Evolutionary conservation across 2,888 invertebrate genomes (phyloP), one percentile per base, ranked within the genome.

Genomic region (Glomeris marginata): DNA sequence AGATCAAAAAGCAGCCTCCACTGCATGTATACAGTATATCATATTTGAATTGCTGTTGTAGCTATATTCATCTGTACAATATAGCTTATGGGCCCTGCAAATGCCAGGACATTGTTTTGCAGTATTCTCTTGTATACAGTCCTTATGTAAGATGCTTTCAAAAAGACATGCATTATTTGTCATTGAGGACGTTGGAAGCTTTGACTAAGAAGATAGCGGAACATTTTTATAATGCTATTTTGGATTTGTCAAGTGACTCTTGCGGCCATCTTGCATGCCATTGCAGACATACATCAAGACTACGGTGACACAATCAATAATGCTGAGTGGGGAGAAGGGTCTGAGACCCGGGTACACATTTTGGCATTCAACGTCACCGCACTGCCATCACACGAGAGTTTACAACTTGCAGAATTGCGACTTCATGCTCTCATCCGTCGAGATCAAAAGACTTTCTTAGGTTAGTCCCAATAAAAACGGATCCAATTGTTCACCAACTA

Each of bases 391-490:
- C 37, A 47, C 16, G 54, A 54, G 47, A 1, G 18, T 2, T 22
- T 54, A 20, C 47, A 52, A 16, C 36, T 35, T n/a, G 52, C 49
- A 5, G 52, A 54, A 47, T 41, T 54, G 21, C 47, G 54, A 10
- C 38, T 54, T 11, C 44, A 49, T 40, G 49, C 54, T 6, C 43
- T 54, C 15, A 54, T 54, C 20, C 40, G 40, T 18, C 15, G 52
- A 34, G 52, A 54, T 50, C 54, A 52, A 36, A 33, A 36, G 16
- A 42, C 45, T 8, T 54, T 43, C 37, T 18, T 47, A 47, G 54
- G 54, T 54, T 34, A 6, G 18, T 21, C 10, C n/a, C 28, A 28
- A 28, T 28, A 28, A 28, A 28, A 3, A 28, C 28, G 8, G 8
- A 28, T 28, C 28, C 28, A 28, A 5, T 28, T 28, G 28, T 28